Conservation (phyloP, 2,888 invertebrate species). For the Brachyptera putata region DNA sequence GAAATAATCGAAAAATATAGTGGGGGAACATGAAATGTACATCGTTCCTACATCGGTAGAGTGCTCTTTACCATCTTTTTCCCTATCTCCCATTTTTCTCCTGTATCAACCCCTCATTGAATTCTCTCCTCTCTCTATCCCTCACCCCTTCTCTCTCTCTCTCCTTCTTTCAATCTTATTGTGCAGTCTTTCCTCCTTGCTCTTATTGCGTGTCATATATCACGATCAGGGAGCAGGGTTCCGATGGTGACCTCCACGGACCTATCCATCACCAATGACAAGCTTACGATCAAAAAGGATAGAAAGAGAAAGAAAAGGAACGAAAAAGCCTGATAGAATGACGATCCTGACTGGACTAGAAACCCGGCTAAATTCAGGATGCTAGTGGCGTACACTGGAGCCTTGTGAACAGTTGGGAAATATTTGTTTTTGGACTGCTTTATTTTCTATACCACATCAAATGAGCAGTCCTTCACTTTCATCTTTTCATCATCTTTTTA, state of each 20-base stretch:
- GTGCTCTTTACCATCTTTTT: background rate
- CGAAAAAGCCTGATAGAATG: conserved; percentile 2
- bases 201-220: conserved; percentile 6
- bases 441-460: too few relatives aligned
- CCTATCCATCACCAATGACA: conserved; percentile 49
- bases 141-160: too few relatives aligned
- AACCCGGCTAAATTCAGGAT: too few relatives aligned
- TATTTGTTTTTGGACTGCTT: too few relatives aligned
- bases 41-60: background rate
- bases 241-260: conserved; percentile 57
- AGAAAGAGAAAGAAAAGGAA: conserved; percentile 4
- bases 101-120: conserved; percentile 17
- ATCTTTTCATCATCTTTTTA: too few relatives aligned
- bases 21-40: conserved; percentile 2
- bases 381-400: too few relatives aligned
- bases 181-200: background rate
- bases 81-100: conserved; percentile 3
- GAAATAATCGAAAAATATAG: conserved; percentile 2
- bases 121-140: background rate
- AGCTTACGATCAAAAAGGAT: conserved; percentile 8
- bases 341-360: too few relatives aligned
- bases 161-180: too few relatives aligned
- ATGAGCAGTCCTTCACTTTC: too few relatives aligned
- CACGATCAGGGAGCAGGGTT: conserved; percentile 1
- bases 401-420: too few relatives aligned